Conservation (phyloP, 2,888 invertebrate genomes). For the Aphrophora alni region DNA sequence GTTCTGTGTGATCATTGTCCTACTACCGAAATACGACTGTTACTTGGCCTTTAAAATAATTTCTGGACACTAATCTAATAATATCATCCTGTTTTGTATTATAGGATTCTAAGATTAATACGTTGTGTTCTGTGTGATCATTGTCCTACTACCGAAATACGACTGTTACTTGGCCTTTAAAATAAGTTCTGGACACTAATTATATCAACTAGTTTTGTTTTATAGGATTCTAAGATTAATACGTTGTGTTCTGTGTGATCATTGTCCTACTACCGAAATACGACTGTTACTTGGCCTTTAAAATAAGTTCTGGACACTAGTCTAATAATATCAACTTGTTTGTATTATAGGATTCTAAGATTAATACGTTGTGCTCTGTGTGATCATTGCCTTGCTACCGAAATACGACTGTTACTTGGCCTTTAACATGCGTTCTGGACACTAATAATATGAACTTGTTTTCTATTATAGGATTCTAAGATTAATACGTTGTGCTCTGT, state of each 20-base stretch:
- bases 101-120: not conserved
- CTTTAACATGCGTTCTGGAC: too few species aligned
- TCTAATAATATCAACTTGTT: too few species aligned
- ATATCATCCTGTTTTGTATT: too few species aligned
- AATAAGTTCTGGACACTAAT: too few species aligned
- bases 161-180: too few species aligned
- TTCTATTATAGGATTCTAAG: too few species aligned
- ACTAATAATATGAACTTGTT: too few species aligned
- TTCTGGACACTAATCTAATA: too few species aligned
- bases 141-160: not conserved
- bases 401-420: not conserved
- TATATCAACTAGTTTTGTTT: too few species aligned
- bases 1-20: not conserved
- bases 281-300: not conserved
- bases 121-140: not conserved
- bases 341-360: too few species aligned
- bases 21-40: not conserved
- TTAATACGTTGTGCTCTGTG: not conserved
- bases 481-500: not conserved
- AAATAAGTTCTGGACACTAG: too few species aligned
- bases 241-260: not conserved
- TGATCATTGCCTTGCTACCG: not conserved
- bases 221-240: not conserved
- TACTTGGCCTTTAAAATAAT: too few species aligned
- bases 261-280: not conserved